Evolutionary conservation across 1,140 invertebrate genomes (phyloP).

Genomic region (Zaprionus camerounensis): DNA sequence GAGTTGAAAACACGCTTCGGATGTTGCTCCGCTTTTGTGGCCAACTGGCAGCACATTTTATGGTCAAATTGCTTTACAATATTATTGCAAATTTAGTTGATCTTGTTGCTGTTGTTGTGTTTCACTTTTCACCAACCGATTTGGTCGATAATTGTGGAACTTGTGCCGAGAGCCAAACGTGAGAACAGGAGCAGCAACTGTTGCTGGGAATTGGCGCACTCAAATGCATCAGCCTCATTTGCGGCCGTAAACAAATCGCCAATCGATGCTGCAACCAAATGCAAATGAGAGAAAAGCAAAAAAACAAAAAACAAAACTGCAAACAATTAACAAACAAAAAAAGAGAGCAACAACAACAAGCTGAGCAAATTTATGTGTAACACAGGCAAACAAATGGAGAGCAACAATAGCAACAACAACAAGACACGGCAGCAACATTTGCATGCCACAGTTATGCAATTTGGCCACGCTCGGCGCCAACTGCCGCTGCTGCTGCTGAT

Average conservation of each 20-base stretch:
- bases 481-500: conserved; percentile 1
- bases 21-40: conserved; percentile 45
- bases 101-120: conserved; percentile 24
- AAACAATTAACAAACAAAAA: conserved; percentile 64
- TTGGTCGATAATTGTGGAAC: conserved; percentile 24
- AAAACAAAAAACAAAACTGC: conserved; percentile 48
- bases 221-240: conserved; percentile 34
- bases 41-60: conserved; percentile 25
- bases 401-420: conserved; percentile 9
- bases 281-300: conserved; percentile 70
- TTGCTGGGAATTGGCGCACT: conserved; percentile 57
- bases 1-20: conserved; percentile 58
- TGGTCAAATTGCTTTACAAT: conserved; percentile 50
- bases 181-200: conserved; percentile 20
- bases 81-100: conserved; percentile 33
- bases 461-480: conserved; percentile 16
- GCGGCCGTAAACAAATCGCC: conserved; percentile 68
- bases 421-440: conserved; percentile 56
- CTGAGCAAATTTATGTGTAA: conserved; percentile 74
- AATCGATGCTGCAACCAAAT: conserved; percentile 77
- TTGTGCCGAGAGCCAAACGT: conserved; percentile 4
- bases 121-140: conserved; percentile 44
- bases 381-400: conserved; percentile 47
- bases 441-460: conserved; percentile 69
- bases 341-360: conserved; percentile 43